phyloP scores from a whole-genome alignment of 2,113 vertebrate genomes.

The Toxotes chatareus region DNA sequence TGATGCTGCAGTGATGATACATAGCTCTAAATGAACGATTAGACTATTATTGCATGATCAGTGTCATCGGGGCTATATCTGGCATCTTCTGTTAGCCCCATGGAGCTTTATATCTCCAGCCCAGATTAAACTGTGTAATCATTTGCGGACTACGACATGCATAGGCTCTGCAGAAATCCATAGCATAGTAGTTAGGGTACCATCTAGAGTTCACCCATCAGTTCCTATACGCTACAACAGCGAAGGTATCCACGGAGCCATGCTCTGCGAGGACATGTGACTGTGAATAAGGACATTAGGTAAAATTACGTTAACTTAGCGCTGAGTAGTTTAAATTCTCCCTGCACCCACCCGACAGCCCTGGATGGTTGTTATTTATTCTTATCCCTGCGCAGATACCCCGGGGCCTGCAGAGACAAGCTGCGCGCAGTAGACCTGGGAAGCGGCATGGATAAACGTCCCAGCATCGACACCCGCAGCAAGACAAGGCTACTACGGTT shows the following conservation, averaged over 20 bases:
- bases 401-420: conserved; percentile 70
- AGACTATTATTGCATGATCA: neutral
- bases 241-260: conserved; percentile 33
- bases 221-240: conserved; percentile 50
- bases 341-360: conserved; percentile 58
- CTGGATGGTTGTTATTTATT: conserved; percentile 58
- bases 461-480: conserved; percentile 71
- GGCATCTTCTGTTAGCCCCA: neutral
- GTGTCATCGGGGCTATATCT: neutral
- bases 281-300: conserved; percentile 53
- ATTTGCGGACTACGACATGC: conserved; percentile 34
- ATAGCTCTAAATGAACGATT: neutral
- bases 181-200: conserved; percentile 49
- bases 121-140: conserved; percentile 21
- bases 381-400: conserved; percentile 72
- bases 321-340: conserved; percentile 59
- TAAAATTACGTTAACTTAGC: conserved; percentile 59
- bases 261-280: conserved; percentile 70
- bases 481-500: conserved; percentile 49
- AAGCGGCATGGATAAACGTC: conserved; percentile 69
- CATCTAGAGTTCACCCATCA: conserved; percentile 63
- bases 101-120: neutral
- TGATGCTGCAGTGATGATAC: conserved; percentile 30
- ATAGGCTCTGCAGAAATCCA: conserved; percentile 64
- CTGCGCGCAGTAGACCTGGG: conserved; percentile 51